Base-by-base conservation (phyloP, 2,113 vertebrate genomes). In the Siniperca chuatsi region DNA sequence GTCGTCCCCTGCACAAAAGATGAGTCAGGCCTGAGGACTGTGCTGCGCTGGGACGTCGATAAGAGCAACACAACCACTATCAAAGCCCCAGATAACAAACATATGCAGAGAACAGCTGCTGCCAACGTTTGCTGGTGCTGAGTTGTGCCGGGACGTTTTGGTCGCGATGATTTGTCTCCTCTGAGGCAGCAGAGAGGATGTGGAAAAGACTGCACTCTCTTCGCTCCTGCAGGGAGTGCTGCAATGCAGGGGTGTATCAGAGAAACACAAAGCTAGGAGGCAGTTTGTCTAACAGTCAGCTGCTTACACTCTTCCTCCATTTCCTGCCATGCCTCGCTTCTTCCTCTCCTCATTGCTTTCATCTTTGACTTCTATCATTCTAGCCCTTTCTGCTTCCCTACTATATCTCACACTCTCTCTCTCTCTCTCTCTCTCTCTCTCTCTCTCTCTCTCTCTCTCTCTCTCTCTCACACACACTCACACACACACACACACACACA, bases 241-340 rank as follows among this genome's bases (percentile, higher is more conserved):
- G 94, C 94, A 95, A 94, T 95, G 94, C 94, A 94, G 94, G 92
- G 94, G 94, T 92, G 86, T 60, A 90, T 78, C 80, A 44, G 84
- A 88, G 90, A 84, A 91, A 88, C 48, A 84, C 68, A 13, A 85
- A 86, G 88, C 89, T 82, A 1, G 33, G 21, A 88, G 85, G 73
- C 77, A 81, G 67, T 62, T 81, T 60, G 79, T 83, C 79, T 75
- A 79, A 76, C 79, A 82, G 65, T 85, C 81, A 57, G 73, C 78
- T 79, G 76, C 82, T 86, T 62, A 40, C 72, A 81, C 84, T 79
- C 66, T 54, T 42, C 52, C 77, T 77, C 62, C 72, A 35, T 65
- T 82, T 80, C 75, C 66, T 79, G 37, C 48, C 9, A 23, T 75
- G 46, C 25, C 52, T 76, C 55, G 6, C 60, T 58, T 57, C 68